Evolutionary conservation across 2,888 invertebrate species (phyloP).

Genomic region (Hydropsyche betteni): DNA sequence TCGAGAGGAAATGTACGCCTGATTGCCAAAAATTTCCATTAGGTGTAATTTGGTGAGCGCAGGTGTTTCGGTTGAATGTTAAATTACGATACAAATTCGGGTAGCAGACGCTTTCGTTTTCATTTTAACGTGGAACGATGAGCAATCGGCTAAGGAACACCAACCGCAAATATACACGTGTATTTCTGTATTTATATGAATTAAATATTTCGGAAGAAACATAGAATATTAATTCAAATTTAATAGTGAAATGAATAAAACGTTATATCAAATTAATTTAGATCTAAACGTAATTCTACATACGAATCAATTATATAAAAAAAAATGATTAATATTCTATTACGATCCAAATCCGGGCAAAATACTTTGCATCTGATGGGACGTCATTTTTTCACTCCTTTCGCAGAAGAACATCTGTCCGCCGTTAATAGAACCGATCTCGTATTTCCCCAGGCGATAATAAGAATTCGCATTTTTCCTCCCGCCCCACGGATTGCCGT

Average conservation of each 20-base stretch:
- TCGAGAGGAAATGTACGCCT: slow-evolving; percentile 21
- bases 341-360: too few relatives aligned
- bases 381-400: slow-evolving; percentile 16
- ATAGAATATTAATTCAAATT: too few relatives aligned
- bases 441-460: slow-evolving; percentile 46
- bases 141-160: slow-evolving; percentile 24
- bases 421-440: slow-evolving; percentile 47
- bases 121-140: slow-evolving; percentile 30
- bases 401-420: slow-evolving; percentile 17
- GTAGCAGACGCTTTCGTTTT: slow-evolving; percentile 32
- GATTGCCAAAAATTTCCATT: slow-evolving; percentile 39
- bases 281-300: too few relatives aligned
- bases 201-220: not conserved
- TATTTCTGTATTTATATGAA: not conserved
- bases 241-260: too few relatives aligned
- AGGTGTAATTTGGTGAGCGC: slow-evolving; percentile 33
- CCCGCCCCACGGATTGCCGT: slow-evolving; percentile 5
- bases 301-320: too few relatives aligned
- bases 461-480: slow-evolving; percentile 41
- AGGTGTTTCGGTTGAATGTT: slow-evolving; percentile 33
- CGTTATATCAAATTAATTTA: too few relatives aligned
- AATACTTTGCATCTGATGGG: too few relatives aligned
- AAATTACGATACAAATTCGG: slow-evolving; percentile 37
- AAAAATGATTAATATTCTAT: too few relatives aligned
- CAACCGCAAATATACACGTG: not conserved